Percentiles rank a stretch among this genome's conserved stretches.
phyloP scores from a whole-genome alignment of 2,797 vertebrate genomes.

The Rhinoraja longicauda region DNA sequence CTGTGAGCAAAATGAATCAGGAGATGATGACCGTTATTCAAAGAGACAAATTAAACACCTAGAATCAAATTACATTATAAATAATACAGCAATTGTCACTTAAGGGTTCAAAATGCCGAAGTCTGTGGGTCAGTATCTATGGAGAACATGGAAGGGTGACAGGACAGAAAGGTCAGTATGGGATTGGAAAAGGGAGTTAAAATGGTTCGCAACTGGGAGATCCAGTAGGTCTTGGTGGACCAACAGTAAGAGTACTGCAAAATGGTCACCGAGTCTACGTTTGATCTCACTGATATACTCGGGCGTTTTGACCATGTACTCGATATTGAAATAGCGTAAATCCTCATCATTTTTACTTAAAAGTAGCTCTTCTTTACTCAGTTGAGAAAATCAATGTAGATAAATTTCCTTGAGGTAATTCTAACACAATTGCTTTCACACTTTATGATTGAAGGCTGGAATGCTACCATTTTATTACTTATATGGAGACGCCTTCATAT shows the following conservation, averaged over 20 bases:
- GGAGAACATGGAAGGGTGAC: too few relatives aligned
- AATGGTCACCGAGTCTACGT: too few relatives aligned
- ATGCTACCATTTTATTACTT: not conserved
- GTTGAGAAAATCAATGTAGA: not conserved
- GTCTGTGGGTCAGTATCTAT: too few relatives aligned
- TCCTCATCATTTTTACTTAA: not conserved
- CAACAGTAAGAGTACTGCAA: too few relatives aligned
- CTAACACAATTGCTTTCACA: not conserved
- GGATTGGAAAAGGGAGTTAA: too few relatives aligned
- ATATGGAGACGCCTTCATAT: constrained; percentile 3
- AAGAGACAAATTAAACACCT: not conserved
- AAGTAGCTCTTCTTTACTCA: not conserved
- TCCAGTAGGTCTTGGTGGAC: too few relatives aligned
- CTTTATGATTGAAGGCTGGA: not conserved
- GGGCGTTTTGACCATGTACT: too few relatives aligned
- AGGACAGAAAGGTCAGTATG: too few relatives aligned
- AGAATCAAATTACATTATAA: not conserved
- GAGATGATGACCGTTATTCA: not conserved
- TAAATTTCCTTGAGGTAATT: constrained; percentile 1
- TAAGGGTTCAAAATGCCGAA: too few relatives aligned
- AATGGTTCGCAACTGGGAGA: too few relatives aligned
- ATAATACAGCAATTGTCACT: too few relatives aligned
- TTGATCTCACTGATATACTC: too few relatives aligned
- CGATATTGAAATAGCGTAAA: not conserved
- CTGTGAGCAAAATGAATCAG: not conserved